phyloP scores from a whole-genome alignment of 2,113 vertebrate genomes.

The Dryoscopus gambensis region DNA sequence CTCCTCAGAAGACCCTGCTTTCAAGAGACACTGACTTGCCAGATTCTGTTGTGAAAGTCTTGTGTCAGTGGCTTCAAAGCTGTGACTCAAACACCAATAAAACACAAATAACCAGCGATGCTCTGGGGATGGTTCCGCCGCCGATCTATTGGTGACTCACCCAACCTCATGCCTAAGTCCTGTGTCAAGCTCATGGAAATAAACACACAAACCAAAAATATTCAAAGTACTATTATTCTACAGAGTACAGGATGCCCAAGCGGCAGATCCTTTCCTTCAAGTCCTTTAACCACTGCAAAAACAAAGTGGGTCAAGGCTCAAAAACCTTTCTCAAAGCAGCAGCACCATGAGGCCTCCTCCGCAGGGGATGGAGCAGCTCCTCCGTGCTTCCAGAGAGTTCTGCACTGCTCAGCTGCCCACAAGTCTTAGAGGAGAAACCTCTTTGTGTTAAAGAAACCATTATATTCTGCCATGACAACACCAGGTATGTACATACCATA shows the following conservation, averaged over 20 bases:
- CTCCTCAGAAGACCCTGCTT: neutral
- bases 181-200: neutral
- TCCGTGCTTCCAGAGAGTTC: neutral
- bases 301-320: neutral
- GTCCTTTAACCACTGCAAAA: neutral
- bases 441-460: neutral
- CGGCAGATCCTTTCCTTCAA: neutral
- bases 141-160: neutral
- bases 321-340: neutral
- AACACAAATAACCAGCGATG: neutral
- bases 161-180: neutral
- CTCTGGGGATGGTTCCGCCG: neutral
- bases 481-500: fast-evolving
- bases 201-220: neutral
- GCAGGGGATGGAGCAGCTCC: neutral
- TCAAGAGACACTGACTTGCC: neutral
- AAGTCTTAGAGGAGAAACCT: neutral
- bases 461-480: neutral
- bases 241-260: neutral
- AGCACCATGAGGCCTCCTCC: neutral
- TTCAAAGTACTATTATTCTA: neutral
- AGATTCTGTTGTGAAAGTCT: neutral
- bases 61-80: neutral
- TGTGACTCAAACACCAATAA: neutral
- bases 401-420: neutral